Percentiles rank a stretch among this genome's conserved stretches.
Evolutionary conservation across 2,113 vertebrate species (phyloP).

Genomic region (Canis aureus): DNA sequence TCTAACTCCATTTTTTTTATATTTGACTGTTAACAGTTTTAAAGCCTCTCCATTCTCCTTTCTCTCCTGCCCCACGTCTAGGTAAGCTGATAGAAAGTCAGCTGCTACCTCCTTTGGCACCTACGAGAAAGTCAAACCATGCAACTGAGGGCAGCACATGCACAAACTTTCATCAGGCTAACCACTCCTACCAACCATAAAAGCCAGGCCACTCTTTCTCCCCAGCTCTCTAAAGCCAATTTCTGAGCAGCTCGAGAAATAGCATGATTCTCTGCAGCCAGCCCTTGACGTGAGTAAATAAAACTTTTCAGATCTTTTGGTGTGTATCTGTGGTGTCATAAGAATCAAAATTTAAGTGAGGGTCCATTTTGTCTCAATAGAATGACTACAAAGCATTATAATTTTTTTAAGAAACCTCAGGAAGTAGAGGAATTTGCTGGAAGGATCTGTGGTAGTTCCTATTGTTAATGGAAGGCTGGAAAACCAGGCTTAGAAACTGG

Average conservation of each 20-base stretch:
- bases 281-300: not conserved
- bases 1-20: not conserved
- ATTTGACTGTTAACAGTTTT: not conserved
- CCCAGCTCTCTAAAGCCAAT: not conserved
- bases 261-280: not conserved
- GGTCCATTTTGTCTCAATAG: not conserved
- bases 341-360: not conserved
- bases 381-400: not conserved
- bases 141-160: fast-evolving
- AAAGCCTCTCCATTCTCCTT: fast-evolving
- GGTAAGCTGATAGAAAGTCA: not conserved
- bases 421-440: not conserved
- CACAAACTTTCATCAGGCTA: not conserved
- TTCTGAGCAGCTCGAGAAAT: not conserved
- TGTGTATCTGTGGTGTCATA: not conserved
- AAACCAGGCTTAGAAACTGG: not conserved
- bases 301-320: not conserved
- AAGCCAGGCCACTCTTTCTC: not conserved
- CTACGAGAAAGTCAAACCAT: not conserved
- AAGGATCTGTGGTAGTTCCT: not conserved
- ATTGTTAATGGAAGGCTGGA: not conserved
- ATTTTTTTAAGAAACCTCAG: not conserved
- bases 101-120: not conserved
- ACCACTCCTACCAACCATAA: not conserved
- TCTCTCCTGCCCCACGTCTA: fast-evolving